Conservation (phyloP, 92 coral and sea anemone species). For the Porites divaricata region DNA sequence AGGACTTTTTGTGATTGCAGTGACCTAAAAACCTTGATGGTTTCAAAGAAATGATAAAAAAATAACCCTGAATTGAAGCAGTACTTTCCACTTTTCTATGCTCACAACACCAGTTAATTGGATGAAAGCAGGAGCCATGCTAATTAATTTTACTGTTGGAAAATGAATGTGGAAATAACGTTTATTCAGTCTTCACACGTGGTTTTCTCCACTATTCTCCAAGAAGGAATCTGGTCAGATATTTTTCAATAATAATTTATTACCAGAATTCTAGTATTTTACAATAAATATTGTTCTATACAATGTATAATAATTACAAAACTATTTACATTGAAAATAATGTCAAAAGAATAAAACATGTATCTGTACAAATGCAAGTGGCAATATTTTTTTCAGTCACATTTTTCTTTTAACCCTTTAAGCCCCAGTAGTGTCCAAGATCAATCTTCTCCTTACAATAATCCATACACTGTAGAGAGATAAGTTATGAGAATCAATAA, state of each 20-base stretch:
- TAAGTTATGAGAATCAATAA: no score
- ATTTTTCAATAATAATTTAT: not conserved
- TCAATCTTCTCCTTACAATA: no score
- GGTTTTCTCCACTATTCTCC: not conserved
- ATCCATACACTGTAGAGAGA: no score
- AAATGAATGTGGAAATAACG: no score
- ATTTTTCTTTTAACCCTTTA: not conserved
- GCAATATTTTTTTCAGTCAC: not conserved
- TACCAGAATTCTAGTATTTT: constrained; percentile 5
- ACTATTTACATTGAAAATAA: constrained; percentile 22
- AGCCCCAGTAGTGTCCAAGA: not conserved
- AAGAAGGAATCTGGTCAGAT: not conserved
- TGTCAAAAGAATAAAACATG: not conserved
- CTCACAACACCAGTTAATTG: not conserved
- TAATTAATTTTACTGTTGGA: no score
- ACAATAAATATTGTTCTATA: constrained; percentile 19
- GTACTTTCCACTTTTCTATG: not conserved
- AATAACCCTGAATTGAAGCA: no score
- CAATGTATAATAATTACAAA: constrained; percentile 25
- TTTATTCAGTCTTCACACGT: no score
- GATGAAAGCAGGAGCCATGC: not conserved
- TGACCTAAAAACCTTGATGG: constrained; percentile 12
- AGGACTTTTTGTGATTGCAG: constrained; percentile 80
- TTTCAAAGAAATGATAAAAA: not conserved
- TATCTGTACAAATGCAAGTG: not conserved